A percentile compares a stretch with the other conserved stretches of the same genome.
phyloP scores from a whole-genome alignment of 2,888 invertebrate genomes.

The Xestia c-nigrum region DNA sequence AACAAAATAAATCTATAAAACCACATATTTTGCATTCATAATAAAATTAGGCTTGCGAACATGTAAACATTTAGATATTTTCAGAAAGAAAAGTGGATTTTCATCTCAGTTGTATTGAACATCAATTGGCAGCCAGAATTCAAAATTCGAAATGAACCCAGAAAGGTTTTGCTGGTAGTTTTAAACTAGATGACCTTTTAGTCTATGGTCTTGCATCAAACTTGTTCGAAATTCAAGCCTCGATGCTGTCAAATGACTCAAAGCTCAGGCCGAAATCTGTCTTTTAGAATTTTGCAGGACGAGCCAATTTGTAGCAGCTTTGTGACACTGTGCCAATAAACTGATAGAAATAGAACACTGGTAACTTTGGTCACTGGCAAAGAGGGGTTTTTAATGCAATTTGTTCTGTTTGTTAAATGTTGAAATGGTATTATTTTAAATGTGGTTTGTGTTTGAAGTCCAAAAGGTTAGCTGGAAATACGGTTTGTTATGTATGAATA shows the following conservation, averaged over 20 bases:
- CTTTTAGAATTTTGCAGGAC: not conserved
- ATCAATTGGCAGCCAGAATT: not conserved
- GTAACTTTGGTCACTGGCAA: not conserved
- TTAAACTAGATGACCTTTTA: not conserved
- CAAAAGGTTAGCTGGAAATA: not conserved
- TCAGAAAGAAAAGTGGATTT: not conserved
- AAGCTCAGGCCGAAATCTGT: not conserved
- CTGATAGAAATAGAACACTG: not conserved
- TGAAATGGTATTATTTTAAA: not conserved
- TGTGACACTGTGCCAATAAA: constrained; percentile 8
- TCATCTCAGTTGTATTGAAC: not conserved
- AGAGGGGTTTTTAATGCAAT: constrained; percentile 12
- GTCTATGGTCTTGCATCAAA: not conserved
- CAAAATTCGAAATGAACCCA: not conserved
- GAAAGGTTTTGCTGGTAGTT: not conserved
- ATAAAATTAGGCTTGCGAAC: no score
- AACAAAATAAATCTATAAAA: no score
- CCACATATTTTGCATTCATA: not conserved
- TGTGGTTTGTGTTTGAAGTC: not conserved
- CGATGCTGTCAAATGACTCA: constrained; percentile 3
- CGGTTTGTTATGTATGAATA: no score
- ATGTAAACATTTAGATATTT: not conserved
- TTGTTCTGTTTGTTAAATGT: constrained; percentile 4
- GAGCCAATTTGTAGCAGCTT: constrained; percentile 28
- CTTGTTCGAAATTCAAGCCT: not conserved